Evolutionary conservation across 2,113 vertebrate genomes (phyloP).

Genomic region (Thalassarche chlororhynchos): DNA sequence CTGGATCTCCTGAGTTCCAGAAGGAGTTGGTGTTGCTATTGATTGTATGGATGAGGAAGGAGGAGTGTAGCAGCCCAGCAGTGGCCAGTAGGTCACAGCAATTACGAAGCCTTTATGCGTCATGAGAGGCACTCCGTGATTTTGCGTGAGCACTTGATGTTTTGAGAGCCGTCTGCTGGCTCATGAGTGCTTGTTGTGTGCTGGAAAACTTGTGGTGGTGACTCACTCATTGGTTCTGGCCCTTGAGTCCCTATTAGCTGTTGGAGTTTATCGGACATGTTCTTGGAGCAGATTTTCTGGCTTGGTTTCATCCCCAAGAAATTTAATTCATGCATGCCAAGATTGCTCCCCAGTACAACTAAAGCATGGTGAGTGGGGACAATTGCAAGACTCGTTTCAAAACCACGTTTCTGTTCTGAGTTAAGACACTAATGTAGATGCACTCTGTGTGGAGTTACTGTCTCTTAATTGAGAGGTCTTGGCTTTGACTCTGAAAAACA

Average conservation of each 20-base stretch:
- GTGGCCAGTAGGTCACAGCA: not conserved
- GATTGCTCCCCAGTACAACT: not conserved
- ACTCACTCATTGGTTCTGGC: not conserved
- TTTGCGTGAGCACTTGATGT: not conserved
- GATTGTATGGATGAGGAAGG: not conserved
- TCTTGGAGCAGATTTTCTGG: not conserved
- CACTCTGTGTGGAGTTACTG: not conserved
- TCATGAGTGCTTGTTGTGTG: not conserved
- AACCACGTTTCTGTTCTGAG: not conserved
- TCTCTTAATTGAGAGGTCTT: not conserved
- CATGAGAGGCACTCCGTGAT: not conserved
- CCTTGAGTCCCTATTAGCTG: not conserved
- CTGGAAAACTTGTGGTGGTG: not conserved
- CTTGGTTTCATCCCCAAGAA: not conserved
- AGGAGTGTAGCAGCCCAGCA: not conserved
- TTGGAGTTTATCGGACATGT: not conserved
- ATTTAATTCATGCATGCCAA: not conserved
- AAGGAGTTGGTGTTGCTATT: not conserved
- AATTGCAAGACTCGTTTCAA: not conserved
- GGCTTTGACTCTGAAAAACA: not conserved
- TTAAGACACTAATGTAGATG: not conserved
- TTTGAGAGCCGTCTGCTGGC: not conserved
- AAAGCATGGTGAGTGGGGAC: not conserved
- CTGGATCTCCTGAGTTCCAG: not conserved
- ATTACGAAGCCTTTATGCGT: fast-evolving